Evolutionary conservation across 2,888 invertebrate species (phyloP), one percentile per base, ranked within the genome.

Genomic region (Phalera bucephala): DNA sequence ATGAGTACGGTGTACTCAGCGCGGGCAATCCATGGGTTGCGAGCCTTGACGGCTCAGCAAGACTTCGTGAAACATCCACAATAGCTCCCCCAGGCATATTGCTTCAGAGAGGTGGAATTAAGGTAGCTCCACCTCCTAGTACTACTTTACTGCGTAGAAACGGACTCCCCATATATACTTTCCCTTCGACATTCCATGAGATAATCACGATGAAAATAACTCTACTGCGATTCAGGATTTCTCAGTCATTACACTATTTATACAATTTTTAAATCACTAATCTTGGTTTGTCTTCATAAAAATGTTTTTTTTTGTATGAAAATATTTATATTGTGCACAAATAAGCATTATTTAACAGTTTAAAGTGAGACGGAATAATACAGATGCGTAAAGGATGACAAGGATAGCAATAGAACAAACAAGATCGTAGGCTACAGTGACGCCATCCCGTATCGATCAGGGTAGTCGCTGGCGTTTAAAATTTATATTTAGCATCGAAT

Each of bases 51-150:
- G 28, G 28, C 9, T 1, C 14, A 15, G 28, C 9, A 12, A 1
- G 9, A 8, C 28, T 12, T 40, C 34, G 21, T 25, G 15, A n/a
- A n/a, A n/a, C n/a, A n/a, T n/a, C n/a, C n/a, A n/a, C n/a, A n/a
- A n/a, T n/a, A n/a, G n/a, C n/a, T n/a, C n/a, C n/a, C n/a, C n/a
- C n/a, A n/a, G n/a, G n/a, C n/a, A n/a, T n/a, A n/a, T n/a, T n/a
- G n/a, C n/a, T n/a, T n/a, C n/a, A n/a, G n/a, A n/a, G n/a, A n/a
- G n/a, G n/a, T n/a, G n/a, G n/a, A n/a, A n/a, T 66, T 56, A 62
- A 52, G 5, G 53, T 63, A 75, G 78, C 56, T 70, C 67, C 63
- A 61, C 58, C 80, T n/a, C n/a, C n/a, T n/a, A n/a, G n/a, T n/a
- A n/a, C n/a, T n/a, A n/a, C n/a, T n/a, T n/a, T n/a, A n/a, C n/a